Percentiles rank a stretch among this genome's conserved stretches.
phyloP scores from a whole-genome alignment of 1,140 invertebrate species.

The Platyscapa corneri region DNA sequence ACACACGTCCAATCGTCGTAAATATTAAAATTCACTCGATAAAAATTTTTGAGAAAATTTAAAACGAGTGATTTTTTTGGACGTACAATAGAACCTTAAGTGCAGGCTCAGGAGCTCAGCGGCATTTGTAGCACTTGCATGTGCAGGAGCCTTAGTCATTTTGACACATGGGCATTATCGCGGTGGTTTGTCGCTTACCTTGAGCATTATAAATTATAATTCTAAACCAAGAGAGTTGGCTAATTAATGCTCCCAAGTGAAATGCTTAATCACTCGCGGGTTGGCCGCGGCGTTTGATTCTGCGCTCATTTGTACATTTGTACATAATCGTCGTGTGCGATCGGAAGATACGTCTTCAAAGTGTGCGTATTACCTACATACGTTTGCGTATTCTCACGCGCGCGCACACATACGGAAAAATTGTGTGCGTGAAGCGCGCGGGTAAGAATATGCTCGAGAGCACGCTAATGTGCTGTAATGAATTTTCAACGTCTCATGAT shows the following conservation, averaged over 20 bases:
- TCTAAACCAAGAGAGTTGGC: slow-evolving; percentile 8
- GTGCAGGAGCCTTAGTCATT: not conserved
- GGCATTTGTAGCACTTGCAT: not conserved
- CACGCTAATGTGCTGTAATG: slow-evolving; percentile 37
- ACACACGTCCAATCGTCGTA: not conserved
- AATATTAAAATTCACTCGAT: not conserved
- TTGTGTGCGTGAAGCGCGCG: not conserved
- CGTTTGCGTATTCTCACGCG: not conserved
- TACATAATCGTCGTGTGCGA: slow-evolving; percentile 39
- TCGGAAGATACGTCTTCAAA: slow-evolving; percentile 13
- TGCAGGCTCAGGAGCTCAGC: not conserved
- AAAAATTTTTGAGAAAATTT: not conserved
- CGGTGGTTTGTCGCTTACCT: slow-evolving; percentile 20
- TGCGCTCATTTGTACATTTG: not conserved
- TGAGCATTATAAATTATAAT: slow-evolving; percentile 19
- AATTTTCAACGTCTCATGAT: slow-evolving; percentile 14
- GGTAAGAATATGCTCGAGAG: not conserved
- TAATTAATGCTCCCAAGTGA: slow-evolving; percentile 29
- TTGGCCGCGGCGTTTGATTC: slow-evolving; percentile 22
- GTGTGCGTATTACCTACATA: not conserved
- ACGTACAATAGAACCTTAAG: not conserved
- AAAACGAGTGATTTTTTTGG: not conserved
- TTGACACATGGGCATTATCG: not conserved
- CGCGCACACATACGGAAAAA: not conserved
- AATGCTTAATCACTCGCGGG: slow-evolving; percentile 32